These are phyloP conservation scores for Ciona savignyi DNA, from an alignment of 23 tunicate genomes.

Conservation along the genomic window DNA sequence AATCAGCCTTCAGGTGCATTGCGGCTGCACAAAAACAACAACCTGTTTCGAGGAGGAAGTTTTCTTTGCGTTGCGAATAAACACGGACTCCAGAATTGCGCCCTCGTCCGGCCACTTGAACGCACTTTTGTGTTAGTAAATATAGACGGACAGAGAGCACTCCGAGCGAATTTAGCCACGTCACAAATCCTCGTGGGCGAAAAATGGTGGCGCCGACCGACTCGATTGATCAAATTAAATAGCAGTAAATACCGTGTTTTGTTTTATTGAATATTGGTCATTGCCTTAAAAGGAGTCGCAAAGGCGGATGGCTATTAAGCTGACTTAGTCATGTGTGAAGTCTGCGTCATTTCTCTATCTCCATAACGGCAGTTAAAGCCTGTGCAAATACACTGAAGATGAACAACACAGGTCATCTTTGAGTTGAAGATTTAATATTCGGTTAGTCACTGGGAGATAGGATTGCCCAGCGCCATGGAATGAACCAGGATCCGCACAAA, in stretches of 20 bases:
- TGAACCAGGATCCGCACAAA: neutral
- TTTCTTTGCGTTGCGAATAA: neutral
- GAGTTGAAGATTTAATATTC: neutral
- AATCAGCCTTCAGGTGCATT: too few relatives aligned
- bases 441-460: neutral
- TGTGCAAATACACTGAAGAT: neutral
- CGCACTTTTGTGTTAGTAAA: neutral
- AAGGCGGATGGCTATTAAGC: conserved; percentile 10
- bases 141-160: neutral
- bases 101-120: neutral
- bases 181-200: neutral
- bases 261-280: neutral
- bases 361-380: neutral
- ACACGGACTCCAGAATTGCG: neutral
- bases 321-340: neutral
- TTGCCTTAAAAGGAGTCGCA: neutral
- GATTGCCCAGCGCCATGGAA: neutral
- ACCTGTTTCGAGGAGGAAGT: neutral
- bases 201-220: neutral
- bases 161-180: too few relatives aligned
- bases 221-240: neutral
- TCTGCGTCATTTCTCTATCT: conserved; percentile 4
- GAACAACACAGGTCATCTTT: neutral
- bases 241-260: neutral
- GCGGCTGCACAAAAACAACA: neutral